Conservation (phyloP, 2,888 invertebrate species). For the Plemyria rubiginata region DNA sequence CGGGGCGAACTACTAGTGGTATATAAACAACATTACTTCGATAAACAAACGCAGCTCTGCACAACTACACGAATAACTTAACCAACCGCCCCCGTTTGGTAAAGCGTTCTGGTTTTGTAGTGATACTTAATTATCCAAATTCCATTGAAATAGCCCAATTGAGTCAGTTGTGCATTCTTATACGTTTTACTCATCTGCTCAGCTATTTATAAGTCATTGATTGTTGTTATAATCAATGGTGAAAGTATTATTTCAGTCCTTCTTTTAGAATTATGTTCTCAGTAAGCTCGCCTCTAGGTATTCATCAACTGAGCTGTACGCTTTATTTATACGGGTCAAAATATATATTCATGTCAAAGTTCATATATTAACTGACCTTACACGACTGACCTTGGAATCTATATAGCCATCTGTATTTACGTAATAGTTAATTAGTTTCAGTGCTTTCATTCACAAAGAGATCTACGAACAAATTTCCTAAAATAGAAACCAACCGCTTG, state of each 20-base stretch:
- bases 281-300: neutral
- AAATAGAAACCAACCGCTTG: slow-evolving; percentile 3
- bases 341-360: neutral
- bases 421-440: slow-evolving; percentile 26
- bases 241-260: no score
- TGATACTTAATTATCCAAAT: slow-evolving; percentile 28
- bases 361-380: neutral
- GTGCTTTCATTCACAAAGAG: slow-evolving; percentile 23
- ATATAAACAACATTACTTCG: slow-evolving; percentile 8
- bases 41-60: slow-evolving; percentile 3
- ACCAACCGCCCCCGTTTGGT: slow-evolving; percentile 6
- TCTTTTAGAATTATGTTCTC: neutral
- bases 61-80: slow-evolving; percentile 12
- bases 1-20: no score
- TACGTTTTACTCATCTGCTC: no score
- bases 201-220: no score
- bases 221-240: no score
- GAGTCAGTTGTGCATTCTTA: neutral
- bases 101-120: slow-evolving; percentile 15
- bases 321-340: neutral
- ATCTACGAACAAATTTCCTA: neutral
- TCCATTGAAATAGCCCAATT: neutral
- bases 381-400: slow-evolving; percentile 18
- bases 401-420: slow-evolving; percentile 23
- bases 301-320: neutral